A percentile compares a stretch with the other conserved stretches of the same genome.
phyloP scores from a whole-genome alignment of 35 echinoderm and acorn worm species.

The Nesometra sesokonis region DNA sequence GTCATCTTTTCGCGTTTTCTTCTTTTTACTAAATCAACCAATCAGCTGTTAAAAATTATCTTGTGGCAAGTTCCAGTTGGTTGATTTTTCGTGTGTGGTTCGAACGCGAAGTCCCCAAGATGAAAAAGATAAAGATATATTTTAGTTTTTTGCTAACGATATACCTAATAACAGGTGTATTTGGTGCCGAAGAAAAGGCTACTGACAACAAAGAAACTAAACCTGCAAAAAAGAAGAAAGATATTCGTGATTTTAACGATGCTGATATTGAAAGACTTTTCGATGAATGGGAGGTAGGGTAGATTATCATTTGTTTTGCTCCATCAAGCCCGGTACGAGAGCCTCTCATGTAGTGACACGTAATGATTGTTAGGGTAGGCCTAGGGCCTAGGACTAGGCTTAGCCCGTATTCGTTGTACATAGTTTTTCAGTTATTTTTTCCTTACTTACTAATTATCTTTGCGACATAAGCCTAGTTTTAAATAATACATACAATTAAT shows the following conservation, averaged over 20 bases:
- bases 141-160: background rate
- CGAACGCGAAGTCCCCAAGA: background rate
- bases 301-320: background rate
- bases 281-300: constrained; percentile 92
- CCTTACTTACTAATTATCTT: too few species aligned
- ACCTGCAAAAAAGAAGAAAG: constrained; percentile 75
- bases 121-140: background rate
- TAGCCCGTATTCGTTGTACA: too few species aligned
- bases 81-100: background rate
- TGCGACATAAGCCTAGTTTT: too few species aligned
- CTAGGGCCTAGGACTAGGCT: background rate
- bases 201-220: constrained; percentile 22
- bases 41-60: background rate
- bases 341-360: background rate
- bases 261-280: constrained; percentile 85
- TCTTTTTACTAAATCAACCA: background rate
- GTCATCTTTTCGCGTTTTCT: background rate
- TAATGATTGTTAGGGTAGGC: background rate
- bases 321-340: background rate
- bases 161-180: background rate
- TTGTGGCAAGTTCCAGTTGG: background rate
- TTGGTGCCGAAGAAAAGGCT: background rate
- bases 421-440: too few species aligned
- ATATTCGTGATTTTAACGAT: constrained; percentile 80
- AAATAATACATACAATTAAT: too few species aligned